These are phyloP conservation scores for Papilio dardanus DNA, from an alignment of 1,140 invertebrate genomes.

Conservation along the genomic window DNA sequence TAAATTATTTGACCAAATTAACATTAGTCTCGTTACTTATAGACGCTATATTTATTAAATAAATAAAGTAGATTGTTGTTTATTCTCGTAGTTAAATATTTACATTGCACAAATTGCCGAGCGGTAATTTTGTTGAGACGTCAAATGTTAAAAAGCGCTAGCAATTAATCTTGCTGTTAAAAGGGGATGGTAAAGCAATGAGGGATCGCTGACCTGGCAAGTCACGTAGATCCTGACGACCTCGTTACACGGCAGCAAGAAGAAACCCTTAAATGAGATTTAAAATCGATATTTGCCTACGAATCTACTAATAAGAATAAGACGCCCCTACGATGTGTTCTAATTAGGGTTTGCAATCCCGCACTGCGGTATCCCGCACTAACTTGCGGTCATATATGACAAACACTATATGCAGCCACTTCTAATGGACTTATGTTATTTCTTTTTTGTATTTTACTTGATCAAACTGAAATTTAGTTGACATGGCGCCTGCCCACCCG, in stretches of 20 bases:
- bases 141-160: conserved; percentile 31
- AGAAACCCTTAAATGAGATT: conserved; percentile 8
- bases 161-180: conserved; percentile 37
- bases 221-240: conserved; percentile 30
- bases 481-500: too few relatives aligned
- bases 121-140: conserved; percentile 29
- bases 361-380: too few relatives aligned
- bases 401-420: too few relatives aligned
- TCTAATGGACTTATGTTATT: too few relatives aligned
- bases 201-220: conserved; percentile 34
- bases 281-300: background rate
- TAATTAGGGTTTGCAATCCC: too few relatives aligned
- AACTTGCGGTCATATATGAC: too few relatives aligned
- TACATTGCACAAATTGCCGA: conserved; percentile 13
- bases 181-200: conserved; percentile 33
- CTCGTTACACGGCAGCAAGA: conserved; percentile 9
- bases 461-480: too few relatives aligned
- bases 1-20: background rate
- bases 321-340: background rate
- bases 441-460: too few relatives aligned
- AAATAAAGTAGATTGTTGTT: background rate
- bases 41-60: too few relatives aligned
- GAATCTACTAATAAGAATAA: too few relatives aligned
- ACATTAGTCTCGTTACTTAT: background rate
- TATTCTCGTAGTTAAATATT: conserved; percentile 10